A percentile compares a stretch with the other conserved stretches of the same genome.
phyloP scores from a whole-genome alignment of 35 echinoderm and acorn worm genomes.

The Ophiothrix spiculata region DNA sequence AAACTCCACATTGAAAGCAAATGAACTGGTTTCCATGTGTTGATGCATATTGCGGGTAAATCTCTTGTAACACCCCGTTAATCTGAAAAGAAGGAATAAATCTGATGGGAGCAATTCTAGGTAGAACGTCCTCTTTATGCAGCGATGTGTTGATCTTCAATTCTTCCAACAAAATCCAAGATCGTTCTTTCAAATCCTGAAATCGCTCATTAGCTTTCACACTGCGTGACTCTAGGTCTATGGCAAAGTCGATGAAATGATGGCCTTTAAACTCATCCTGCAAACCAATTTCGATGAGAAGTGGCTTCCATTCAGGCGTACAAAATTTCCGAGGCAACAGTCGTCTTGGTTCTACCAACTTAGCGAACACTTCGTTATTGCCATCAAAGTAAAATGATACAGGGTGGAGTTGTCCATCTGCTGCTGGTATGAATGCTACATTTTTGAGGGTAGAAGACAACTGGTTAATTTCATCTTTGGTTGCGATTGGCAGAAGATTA shows the following conservation, averaged over 20 bases:
- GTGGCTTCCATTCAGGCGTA: background rate
- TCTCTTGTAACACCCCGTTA: background rate
- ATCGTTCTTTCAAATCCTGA: background rate
- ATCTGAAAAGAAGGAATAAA: slow-evolving; percentile 19
- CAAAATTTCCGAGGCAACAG: background rate
- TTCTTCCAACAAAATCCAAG: background rate
- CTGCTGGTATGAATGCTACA: background rate
- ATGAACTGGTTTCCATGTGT: background rate
- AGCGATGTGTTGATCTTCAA: background rate
- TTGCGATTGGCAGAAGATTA: background rate
- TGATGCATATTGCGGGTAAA: background rate
- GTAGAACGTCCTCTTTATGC: background rate
- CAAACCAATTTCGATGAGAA: background rate
- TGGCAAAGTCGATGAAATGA: background rate
- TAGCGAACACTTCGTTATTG: background rate
- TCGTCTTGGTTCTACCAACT: background rate
- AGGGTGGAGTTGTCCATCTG: background rate
- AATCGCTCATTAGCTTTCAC: background rate
- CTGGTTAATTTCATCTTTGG: background rate
- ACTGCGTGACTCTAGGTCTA: background rate
- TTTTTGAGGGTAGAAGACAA: background rate
- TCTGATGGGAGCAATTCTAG: background rate
- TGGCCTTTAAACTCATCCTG: background rate
- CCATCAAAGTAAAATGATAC: background rate
- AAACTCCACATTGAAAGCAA: slow-evolving; percentile 1